phyloP scores from a whole-genome alignment of 2,113 vertebrate genomes.

The Mesoclemmys tuberculata region DNA sequence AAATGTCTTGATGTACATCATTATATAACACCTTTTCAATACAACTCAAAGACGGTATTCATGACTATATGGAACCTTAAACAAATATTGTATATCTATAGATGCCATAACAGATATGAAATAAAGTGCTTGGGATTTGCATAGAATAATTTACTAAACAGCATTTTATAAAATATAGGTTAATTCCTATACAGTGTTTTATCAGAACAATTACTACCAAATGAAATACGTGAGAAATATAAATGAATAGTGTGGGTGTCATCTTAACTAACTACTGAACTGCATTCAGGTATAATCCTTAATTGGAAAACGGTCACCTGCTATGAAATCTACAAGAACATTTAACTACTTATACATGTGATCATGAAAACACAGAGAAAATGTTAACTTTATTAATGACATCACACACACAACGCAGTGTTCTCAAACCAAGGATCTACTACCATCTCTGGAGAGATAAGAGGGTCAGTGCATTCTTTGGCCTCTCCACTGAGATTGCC shows the following conservation, averaged over 20 bases:
- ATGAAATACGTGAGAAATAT: slow-evolving; percentile 16
- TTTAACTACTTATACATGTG: slow-evolving; percentile 45
- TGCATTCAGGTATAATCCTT: slow-evolving; percentile 47
- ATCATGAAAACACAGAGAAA: slow-evolving; percentile 43
- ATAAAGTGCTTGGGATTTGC: background rate
- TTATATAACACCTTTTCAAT: background rate
- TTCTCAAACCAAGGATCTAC: slow-evolving; percentile 13
- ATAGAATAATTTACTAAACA: background rate
- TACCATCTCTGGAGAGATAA: slow-evolving; percentile 1
- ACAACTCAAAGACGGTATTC: background rate
- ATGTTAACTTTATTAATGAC: slow-evolving; percentile 60
- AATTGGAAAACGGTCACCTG: slow-evolving; percentile 48
- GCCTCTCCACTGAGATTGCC: background rate
- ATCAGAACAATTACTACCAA: background rate
- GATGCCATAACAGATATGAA: background rate
- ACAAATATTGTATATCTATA: background rate
- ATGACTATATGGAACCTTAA: background rate
- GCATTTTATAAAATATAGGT: background rate
- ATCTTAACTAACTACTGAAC: background rate
- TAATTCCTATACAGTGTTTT: slow-evolving; percentile 8
- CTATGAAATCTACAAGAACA: slow-evolving; percentile 29
- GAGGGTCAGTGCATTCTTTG: background rate
- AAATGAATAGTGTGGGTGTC: background rate
- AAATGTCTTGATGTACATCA: background rate
- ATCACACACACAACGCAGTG: slow-evolving; percentile 22